Evolutionary conservation across 2,888 invertebrate genomes (phyloP), one percentile per base, ranked within the genome.

Genomic region (Drosophila mettleri): DNA sequence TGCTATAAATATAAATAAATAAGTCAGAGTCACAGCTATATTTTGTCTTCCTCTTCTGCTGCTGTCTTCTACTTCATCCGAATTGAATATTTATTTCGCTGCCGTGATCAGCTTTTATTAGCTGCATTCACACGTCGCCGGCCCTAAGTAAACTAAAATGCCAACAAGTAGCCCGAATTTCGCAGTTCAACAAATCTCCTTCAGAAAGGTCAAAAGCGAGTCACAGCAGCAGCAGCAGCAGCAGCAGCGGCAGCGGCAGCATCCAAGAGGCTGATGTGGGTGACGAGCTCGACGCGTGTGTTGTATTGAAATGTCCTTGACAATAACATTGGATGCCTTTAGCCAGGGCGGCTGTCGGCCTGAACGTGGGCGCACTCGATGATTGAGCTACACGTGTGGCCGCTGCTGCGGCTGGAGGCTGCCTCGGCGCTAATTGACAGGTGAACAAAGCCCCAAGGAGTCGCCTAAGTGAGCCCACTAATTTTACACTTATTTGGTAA

Each of bases 181-280:
- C 36, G 41, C 62, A 57, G 63, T 69, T 70, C 55, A 60, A 55
- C 29, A 53, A 88, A 82, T 88, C 78, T 85, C 88, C 84, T 85
- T 88, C 84, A 85, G 71, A 88, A 85, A 85, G 84, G 84, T 88
- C 84, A 85, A 86, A 88, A 64, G 69, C 69, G 64, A 59, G 52
- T 58, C 74, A 31, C 54, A 52, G 52, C 72, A 70, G 82, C 73
- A 73, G 34, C 34, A 34, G 34, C 34, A 43, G 43, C 24, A 9
- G 9, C 27, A 27, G 39, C 54, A 58, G 54, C 24, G 4, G 9
- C 27, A 27, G 39, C 54, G 54, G 54, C 78, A 65, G 83, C 74
- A 76, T 70, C 69, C 69, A 24, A 18, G 38, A 29, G 55, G 48
- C 45, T 41, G 41, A 39, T 5, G 52, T 12, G 18, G 36, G 18